phyloP scores from a whole-genome alignment of 2,797 vertebrate species.

The Rallus crepitans region DNA sequence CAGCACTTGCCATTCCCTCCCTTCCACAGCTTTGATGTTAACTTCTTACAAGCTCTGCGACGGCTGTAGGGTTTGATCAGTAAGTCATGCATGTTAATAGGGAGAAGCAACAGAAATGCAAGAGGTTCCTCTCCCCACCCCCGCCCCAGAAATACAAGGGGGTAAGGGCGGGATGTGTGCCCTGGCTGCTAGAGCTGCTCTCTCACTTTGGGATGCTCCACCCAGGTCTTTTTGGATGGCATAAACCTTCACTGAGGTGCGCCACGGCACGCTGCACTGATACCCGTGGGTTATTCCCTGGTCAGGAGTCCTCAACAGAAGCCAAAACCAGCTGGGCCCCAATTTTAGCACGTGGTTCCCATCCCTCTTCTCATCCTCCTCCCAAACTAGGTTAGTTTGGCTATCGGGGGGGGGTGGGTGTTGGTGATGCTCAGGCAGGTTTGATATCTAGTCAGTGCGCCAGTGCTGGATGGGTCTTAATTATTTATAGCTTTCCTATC shows the following conservation, averaged over 20 bases:
- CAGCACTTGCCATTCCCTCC: constrained; percentile 44
- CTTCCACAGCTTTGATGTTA: constrained; percentile 68
- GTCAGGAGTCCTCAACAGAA: background rate
- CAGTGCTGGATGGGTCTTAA: constrained; percentile 50
- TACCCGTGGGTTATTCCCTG: background rate
- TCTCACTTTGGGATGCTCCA: accelerated
- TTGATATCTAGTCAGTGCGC: constrained; percentile 47
- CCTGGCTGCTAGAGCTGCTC: accelerated
- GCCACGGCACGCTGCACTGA: accelerated
- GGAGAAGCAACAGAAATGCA: constrained; percentile 60
- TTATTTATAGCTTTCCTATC: constrained; percentile 68
- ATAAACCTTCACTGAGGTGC: background rate
- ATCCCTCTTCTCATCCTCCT: background rate
- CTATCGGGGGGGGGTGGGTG: background rate
- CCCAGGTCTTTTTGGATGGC: background rate
- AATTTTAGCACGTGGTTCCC: background rate
- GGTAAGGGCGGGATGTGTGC: background rate
- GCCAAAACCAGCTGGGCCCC: background rate
- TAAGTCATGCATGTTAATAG: constrained; percentile 76
- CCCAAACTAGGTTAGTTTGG: constrained; percentile 40
- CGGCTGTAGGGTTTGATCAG: constrained; percentile 82
- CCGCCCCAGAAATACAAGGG: constrained; percentile 62
- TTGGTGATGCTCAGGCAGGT: constrained; percentile 47
- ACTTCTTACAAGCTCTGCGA: constrained; percentile 72
- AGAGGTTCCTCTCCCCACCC: background rate